Evolutionary conservation across 2,113 vertebrate species (phyloP).

Genomic region (Dermatemys mawii): DNA sequence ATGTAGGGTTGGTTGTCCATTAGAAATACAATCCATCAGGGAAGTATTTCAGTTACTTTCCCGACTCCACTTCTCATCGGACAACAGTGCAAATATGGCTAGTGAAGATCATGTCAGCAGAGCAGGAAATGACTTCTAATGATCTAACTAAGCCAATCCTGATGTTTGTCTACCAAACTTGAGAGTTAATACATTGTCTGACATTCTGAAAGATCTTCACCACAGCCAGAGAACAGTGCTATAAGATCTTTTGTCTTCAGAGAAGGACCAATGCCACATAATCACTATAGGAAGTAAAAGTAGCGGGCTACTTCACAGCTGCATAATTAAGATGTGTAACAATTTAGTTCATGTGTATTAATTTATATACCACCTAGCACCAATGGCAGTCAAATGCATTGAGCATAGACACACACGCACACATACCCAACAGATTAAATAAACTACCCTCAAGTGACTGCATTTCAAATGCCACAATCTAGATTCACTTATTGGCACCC

Average conservation of each 20-base stretch:
- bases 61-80: too few species aligned
- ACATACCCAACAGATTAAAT: too few species aligned
- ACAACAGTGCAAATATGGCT: neutral
- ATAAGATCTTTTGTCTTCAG: neutral
- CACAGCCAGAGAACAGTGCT: neutral
- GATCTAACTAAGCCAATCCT: neutral
- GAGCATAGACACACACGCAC: too few species aligned
- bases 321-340: neutral
- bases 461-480: neutral
- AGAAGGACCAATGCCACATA: neutral
- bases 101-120: neutral
- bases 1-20: too few species aligned
- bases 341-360: neutral
- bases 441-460: rapidly evolving
- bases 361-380: neutral
- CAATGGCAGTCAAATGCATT: neutral
- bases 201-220: neutral
- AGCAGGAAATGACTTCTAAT: neutral
- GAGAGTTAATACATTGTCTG: neutral
- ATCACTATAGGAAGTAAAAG: neutral
- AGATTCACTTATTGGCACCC: neutral
- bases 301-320: neutral
- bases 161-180: neutral
- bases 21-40: too few species aligned
- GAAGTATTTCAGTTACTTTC: too few species aligned